These are phyloP conservation scores for Choreutis nemorana DNA, from an alignment of 2,888 invertebrate genomes.

Conservation along the genomic window DNA sequence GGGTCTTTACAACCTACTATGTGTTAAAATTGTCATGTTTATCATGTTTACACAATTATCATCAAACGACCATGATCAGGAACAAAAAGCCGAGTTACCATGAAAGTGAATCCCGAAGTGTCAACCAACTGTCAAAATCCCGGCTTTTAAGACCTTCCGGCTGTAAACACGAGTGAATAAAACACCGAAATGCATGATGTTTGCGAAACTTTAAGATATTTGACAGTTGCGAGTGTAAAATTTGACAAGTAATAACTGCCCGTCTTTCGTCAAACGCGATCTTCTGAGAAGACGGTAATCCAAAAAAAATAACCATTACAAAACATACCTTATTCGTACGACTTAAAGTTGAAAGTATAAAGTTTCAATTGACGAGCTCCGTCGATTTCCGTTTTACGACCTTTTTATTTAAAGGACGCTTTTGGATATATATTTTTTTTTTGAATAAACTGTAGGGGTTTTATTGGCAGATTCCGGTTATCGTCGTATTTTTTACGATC, in stretches of 20 bases:
- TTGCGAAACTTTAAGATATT: conserved; percentile 9
- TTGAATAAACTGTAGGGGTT: too few relatives aligned
- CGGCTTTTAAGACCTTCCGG: conserved; percentile 1
- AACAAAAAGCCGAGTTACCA: conserved; percentile 2
- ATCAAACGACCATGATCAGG: too few relatives aligned
- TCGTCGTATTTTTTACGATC: too few relatives aligned
- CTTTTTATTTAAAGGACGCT: conserved; percentile 8
- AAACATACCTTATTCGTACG: too few relatives aligned
- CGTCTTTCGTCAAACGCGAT: conserved; percentile 12
- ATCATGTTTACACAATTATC: too few relatives aligned
- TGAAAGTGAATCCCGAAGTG: conserved; percentile 5
- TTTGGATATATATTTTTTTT: too few relatives aligned
- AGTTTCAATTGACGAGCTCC: conserved; percentile 7
- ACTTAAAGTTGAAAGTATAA: too few relatives aligned
- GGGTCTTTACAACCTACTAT: too few relatives aligned
- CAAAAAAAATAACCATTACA: too few relatives aligned
- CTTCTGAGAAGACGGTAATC: conserved; percentile 9
- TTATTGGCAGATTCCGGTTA: too few relatives aligned
- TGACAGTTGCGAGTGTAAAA: conserved; percentile 15
- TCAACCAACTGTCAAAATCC: conserved; percentile 5
- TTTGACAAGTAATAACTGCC: conserved; percentile 20
- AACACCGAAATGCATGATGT: neutral
- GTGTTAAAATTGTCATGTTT: too few relatives aligned
- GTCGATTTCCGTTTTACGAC: conserved; percentile 6
- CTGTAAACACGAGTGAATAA: too few relatives aligned